phyloP scores from a whole-genome alignment of 2,888 invertebrate genomes.

The Drosophila recens region DNA sequence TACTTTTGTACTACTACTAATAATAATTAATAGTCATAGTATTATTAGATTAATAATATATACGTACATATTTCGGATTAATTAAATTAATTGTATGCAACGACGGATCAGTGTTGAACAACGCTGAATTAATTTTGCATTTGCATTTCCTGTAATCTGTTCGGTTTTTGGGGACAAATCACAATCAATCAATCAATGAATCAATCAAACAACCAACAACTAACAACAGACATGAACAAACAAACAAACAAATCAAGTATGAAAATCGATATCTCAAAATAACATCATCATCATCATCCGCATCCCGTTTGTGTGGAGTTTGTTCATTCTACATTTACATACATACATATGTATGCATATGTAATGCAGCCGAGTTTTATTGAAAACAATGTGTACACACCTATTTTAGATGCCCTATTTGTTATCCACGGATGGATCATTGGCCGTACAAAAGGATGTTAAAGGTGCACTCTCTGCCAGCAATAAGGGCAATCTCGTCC shows the following conservation, averaged over 20 bases:
- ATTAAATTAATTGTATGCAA: constrained; percentile 43
- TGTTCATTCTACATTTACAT: constrained; percentile 24
- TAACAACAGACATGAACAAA: constrained; percentile 38
- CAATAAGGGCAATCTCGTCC: constrained; percentile 85
- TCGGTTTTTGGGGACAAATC: constrained; percentile 74
- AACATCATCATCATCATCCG: constrained; percentile 35
- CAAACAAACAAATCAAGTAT: constrained; percentile 35
- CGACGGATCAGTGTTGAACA: constrained; percentile 47
- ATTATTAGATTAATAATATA: constrained; percentile 43
- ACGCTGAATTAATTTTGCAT: constrained; percentile 55
- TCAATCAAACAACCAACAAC: constrained; percentile 31
- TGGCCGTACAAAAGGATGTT: constrained; percentile 85
- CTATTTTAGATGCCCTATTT: constrained; percentile 85
- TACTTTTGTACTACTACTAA: constrained; percentile 61
- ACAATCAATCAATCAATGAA: constrained; percentile 34
- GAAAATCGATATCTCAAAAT: constrained; percentile 32
- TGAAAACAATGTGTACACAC: constrained; percentile 64
- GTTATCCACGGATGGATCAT: constrained; percentile 85
- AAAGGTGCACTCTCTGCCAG: constrained; percentile 83
- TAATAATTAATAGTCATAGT: constrained; percentile 60
- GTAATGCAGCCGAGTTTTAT: constrained; percentile 34
- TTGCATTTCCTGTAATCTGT: constrained; percentile 65
- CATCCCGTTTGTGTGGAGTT: constrained; percentile 48
- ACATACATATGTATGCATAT: constrained; percentile 8
- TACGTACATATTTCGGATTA: constrained; percentile 39